A percentile compares a stretch with the other conserved stretches of the same genome.
Evolutionary conservation across 2,888 invertebrate genomes (phyloP).

Genomic region (Catocala fraxini): DNA sequence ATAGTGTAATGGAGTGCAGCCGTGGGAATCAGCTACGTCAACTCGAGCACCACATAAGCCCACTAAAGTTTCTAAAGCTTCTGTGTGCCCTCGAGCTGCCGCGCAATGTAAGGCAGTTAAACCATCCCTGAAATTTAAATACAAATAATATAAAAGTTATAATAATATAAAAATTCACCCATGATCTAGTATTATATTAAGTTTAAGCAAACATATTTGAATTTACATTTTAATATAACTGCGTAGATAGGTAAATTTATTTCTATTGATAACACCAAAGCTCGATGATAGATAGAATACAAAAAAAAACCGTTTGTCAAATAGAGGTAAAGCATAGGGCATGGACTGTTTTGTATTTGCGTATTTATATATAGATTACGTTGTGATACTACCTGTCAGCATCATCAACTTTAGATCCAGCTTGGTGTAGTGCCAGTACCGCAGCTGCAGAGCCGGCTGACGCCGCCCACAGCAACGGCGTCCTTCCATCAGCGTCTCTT

Average conservation of each 20-base stretch:
- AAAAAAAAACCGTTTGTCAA: too few relatives aligned
- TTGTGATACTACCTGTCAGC: conserved; percentile 89
- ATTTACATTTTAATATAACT: too few relatives aligned
- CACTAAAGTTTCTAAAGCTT: conserved; percentile 95
- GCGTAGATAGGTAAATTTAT: too few relatives aligned
- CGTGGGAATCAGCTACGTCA: conserved; percentile 96
- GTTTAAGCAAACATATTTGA: too few relatives aligned
- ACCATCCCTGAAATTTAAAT: conserved; percentile 91
- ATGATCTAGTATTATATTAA: too few relatives aligned
- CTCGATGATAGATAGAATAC: too few relatives aligned
- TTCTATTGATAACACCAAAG: too few relatives aligned
- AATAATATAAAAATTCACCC: too few relatives aligned
- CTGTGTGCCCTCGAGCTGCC: conserved; percentile 97
- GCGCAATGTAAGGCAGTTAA: conserved; percentile 98
- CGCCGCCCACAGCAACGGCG: conserved; percentile 98
- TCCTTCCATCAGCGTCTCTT: conserved; percentile 96
- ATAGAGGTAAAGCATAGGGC: too few relatives aligned
- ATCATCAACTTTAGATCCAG: conserved; percentile 94
- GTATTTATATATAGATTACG: too few relatives aligned
- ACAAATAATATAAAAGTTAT: too few relatives aligned
- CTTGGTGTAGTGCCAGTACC: conserved; percentile 94
- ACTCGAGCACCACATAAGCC: conserved; percentile 96
- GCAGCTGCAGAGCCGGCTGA: conserved; percentile 98
- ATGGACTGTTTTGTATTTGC: too few relatives aligned
- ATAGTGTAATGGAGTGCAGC: conserved; percentile 98